Base-by-base conservation (phyloP, 2,797 vertebrate species). In the Smutsia temminckii region DNA sequence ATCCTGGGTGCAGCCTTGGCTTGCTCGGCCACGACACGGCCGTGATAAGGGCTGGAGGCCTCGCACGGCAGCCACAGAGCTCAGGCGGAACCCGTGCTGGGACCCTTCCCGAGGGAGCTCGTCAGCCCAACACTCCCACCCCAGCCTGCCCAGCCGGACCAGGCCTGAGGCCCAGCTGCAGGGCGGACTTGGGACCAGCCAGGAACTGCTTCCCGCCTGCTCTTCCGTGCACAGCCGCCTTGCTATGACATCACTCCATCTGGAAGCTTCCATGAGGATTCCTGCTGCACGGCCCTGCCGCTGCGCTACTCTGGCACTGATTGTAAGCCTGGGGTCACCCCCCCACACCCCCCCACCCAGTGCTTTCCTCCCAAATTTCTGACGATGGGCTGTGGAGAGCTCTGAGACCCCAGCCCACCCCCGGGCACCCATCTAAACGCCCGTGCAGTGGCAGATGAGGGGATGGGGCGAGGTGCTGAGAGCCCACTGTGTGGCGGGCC, bases 221-320 rank as follows among this genome's bases (percentile, higher is more conserved):
- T n/a, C 2, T 13, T 4, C 18, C 49, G 2, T 18, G 53, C 42
- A 21, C 3, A 29, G 94, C 13, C 29, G 95, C 13, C 0, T 32
- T 37, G 55, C 46, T 79, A 92, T 0, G 72, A 89, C n/a, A 66
- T 86, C 8, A 59, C 89, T 93, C 1, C 32, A 84, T 96, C 96
- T 69, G 90, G 97, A 81, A 95, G 89, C 94, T 97, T 96, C 95
- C 64, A 6, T 69, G 12, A 86, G 51, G 95, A 96, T 79, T 96
- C 95, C 84, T 46, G 92, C 86, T 11, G 16, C 85, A 16, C 88
- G 79, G 95, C 85, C 95, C 96, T 97, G 81, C 95, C 81, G 46
- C 92, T 63, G 85, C 81, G 46, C 92, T 63, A 83, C 94, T 92
- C 80, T 78, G 79, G 3, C 96, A 59, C 94, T 66, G 72, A 96